A percentile compares a stretch with the other conserved stretches of the same genome.
These are phyloP conservation scores for Chloroceryle aenea DNA, from an alignment of 2,113 vertebrate species.

Conservation along the genomic window DNA sequence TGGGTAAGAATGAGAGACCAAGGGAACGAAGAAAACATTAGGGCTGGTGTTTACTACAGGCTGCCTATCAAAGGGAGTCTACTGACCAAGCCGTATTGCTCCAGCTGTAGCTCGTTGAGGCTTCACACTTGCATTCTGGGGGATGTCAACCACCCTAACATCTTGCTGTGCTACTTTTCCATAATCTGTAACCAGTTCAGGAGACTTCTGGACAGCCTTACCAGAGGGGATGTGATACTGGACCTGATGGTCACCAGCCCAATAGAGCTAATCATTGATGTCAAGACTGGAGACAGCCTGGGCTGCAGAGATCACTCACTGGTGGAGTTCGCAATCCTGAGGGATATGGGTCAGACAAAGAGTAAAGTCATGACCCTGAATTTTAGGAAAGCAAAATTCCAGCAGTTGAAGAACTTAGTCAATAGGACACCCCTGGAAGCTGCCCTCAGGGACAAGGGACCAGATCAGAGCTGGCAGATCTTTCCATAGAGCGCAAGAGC, in stretches of 20 bases:
- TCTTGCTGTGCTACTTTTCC: background rate
- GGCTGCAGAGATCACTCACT: background rate
- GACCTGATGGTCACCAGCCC: too few species aligned
- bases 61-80: background rate
- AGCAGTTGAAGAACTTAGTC: background rate
- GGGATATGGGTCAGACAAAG: background rate
- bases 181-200: background rate
- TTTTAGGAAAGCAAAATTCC: background rate
- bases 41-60: background rate
- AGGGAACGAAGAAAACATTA: background rate
- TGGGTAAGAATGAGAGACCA: background rate
- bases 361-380: background rate
- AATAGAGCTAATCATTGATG: accelerated
- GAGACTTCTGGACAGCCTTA: background rate
- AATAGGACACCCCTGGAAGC: background rate
- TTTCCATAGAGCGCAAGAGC: background rate
- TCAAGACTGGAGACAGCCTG: background rate
- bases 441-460: background rate
- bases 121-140: accelerated
- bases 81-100: background rate
- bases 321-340: background rate
- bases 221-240: background rate
- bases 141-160: background rate
- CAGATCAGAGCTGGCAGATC: background rate
- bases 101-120: background rate